phyloP scores from a whole-genome alignment of 2,113 vertebrate species.

The Deroptyus accipitrinus region DNA sequence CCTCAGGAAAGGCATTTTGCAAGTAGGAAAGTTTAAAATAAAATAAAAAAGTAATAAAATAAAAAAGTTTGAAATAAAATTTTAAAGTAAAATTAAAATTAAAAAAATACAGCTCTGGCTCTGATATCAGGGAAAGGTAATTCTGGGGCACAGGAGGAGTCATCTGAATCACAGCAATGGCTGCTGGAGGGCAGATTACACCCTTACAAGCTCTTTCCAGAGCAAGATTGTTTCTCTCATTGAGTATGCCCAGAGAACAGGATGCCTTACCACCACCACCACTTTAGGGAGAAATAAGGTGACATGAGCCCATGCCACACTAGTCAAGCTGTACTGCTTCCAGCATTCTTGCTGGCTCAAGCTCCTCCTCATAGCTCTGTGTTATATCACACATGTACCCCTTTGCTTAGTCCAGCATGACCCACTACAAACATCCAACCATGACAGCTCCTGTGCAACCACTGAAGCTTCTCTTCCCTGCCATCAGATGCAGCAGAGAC shows the following conservation, averaged over 20 bases:
- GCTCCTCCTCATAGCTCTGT: not conserved
- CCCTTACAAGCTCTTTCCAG: not conserved
- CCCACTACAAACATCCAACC: not conserved
- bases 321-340: not conserved
- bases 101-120: not conserved
- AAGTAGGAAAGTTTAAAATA: not conserved
- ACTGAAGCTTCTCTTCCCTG: rapidly evolving
- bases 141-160: not conserved
- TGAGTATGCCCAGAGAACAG: not conserved
- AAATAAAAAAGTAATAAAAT: not conserved
- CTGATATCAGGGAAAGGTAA: not conserved
- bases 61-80: not conserved
- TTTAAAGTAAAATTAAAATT: not conserved
- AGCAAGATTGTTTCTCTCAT: not conserved
- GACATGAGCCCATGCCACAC: not conserved
- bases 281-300: not conserved
- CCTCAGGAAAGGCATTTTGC: not conserved
- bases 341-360: not conserved
- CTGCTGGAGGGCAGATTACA: not conserved
- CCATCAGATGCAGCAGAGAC: not conserved
- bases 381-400: not conserved
- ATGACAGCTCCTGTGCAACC: not conserved
- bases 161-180: not conserved
- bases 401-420: not conserved
- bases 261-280: not conserved